Evolutionary conservation across 2,797 vertebrate genomes (phyloP), one percentile per base, ranked within the genome.

Genomic region (Cryptoblepharus egeriae): DNA sequence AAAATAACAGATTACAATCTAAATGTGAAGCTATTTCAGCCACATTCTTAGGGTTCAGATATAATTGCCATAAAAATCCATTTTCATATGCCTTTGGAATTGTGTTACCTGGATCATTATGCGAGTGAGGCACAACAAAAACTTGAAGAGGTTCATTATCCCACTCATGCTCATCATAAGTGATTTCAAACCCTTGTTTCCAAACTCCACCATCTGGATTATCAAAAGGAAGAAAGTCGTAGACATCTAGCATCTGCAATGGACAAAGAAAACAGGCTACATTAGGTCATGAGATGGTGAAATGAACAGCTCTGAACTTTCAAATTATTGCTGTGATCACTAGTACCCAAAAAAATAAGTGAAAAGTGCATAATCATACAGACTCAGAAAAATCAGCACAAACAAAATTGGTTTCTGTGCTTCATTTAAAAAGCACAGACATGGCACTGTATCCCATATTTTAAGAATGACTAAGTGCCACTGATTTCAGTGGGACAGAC

Each of bases 101-200:
- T 68, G 10, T 20, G 79, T 94, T 94, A 98, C 98, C 98, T 79
- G 98, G 97, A 92, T 99, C 98, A 64, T 99, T 99, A 93, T 99
- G 98, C 1, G 98, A 99, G 81, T 99, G 98, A 80, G 98, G 98
- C 45, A 99, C 96, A 75, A 99, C 95, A 82, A 98, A 97, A 72
- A 99, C 94, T 73, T 98, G 97, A 86, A 99, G 96, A 0, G 96
- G 96, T 82, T 97, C 95, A 61, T 81, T 81, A 69, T 97, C 96
- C 98, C 98, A 98, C 76, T 98, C 97, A 45, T 97, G 88, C 42
- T 94, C 94, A 22, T 93, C 90, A 87, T 99, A 99, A 7, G 90
- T 92, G 86, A 99, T 98, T 61, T 98, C 96, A 78, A 99, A 99
- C 16, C 98, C 98, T 94, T 99, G 98, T 86, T 98, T 99, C 98